Conservation (phyloP, 2,888 invertebrate species). For the Torymus auratus region DNA sequence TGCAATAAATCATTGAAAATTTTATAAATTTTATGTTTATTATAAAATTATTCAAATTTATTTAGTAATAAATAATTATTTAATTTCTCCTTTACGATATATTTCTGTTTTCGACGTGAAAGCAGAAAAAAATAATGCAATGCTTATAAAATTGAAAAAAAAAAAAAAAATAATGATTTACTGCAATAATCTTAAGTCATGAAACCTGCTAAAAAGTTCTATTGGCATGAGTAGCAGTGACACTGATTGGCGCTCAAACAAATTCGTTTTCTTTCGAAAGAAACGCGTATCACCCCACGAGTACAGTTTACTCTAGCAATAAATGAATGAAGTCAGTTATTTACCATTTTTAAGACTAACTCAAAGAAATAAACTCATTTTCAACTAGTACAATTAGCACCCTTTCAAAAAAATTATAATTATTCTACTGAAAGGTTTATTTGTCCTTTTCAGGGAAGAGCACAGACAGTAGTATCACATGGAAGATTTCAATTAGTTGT, state of each 20-base stretch:
- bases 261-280: conserved; percentile 20
- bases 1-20: conserved; percentile 17
- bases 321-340: conserved; percentile 55
- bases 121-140: not conserved
- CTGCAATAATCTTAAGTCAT: conserved; percentile 29
- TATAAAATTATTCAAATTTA: too few relatives aligned
- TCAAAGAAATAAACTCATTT: conserved; percentile 25
- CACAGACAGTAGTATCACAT: conserved; percentile 12
- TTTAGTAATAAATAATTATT: conserved; percentile 17
- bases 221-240: conserved; percentile 58
- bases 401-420: conserved; percentile 11
- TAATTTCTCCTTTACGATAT: not conserved
- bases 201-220: conserved; percentile 47
- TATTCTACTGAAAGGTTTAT: conserved; percentile 8
- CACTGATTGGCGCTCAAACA: conserved; percentile 39
- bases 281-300: conserved; percentile 24
- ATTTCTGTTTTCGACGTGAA: not conserved
- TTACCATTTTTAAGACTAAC: conserved; percentile 25
- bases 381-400: conserved; percentile 34
- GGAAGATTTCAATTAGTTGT: conserved; percentile 20
- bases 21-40: too few relatives aligned
- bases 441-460: conserved; percentile 35
- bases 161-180: conserved; percentile 28
- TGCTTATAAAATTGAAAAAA: not conserved
- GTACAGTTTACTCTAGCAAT: conserved; percentile 35